phyloP scores from a whole-genome alignment of 1,140 invertebrate genomes.

The Drosophila nikananu region DNA sequence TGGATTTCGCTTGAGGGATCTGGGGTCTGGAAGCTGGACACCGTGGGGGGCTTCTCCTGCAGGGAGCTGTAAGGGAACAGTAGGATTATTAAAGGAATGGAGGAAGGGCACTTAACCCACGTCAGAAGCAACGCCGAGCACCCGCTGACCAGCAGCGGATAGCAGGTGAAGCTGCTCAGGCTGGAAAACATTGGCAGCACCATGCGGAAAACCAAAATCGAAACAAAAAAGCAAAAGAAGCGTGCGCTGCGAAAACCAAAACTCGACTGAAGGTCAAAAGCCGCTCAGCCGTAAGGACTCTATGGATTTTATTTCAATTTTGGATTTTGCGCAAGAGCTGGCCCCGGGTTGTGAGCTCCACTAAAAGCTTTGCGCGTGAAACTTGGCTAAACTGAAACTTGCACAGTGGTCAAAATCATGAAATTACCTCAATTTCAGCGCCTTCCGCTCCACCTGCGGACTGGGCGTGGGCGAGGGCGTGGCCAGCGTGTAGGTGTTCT shows the following conservation, averaged over 20 bases:
- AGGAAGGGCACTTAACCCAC: slow-evolving; percentile 37
- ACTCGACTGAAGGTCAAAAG: slow-evolving; percentile 74
- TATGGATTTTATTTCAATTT: slow-evolving; percentile 10
- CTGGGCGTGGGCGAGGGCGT: slow-evolving; percentile 56
- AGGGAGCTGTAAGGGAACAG: slow-evolving; percentile 55
- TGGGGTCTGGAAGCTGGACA: slow-evolving; percentile 48
- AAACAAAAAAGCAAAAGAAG: slow-evolving; percentile 64
- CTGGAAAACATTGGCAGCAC: slow-evolving; percentile 78
- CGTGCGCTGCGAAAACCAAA: slow-evolving; percentile 50
- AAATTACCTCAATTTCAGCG: slow-evolving; percentile 64
- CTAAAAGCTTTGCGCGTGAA: slow-evolving; percentile 40
- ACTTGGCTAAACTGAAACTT: not conserved
- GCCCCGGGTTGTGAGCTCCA: slow-evolving; percentile 25
- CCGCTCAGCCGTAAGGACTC: not conserved
- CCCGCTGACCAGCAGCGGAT: slow-evolving; percentile 81
- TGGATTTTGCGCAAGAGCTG: slow-evolving; percentile 50
- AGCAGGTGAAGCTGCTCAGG: slow-evolving; percentile 82
- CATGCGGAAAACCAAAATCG: slow-evolving; percentile 61
- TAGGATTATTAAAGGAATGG: not conserved
- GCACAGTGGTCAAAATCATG: slow-evolving; percentile 41
- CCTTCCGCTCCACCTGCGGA: slow-evolving; percentile 62
- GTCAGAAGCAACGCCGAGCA: slow-evolving; percentile 76
- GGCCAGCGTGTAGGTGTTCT: slow-evolving; percentile 86
- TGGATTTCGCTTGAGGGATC: slow-evolving; percentile 62
- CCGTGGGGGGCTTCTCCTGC: slow-evolving; percentile 72